phyloP scores from a whole-genome alignment of 2,797 vertebrate species.

The Myotis pilosus region DNA sequence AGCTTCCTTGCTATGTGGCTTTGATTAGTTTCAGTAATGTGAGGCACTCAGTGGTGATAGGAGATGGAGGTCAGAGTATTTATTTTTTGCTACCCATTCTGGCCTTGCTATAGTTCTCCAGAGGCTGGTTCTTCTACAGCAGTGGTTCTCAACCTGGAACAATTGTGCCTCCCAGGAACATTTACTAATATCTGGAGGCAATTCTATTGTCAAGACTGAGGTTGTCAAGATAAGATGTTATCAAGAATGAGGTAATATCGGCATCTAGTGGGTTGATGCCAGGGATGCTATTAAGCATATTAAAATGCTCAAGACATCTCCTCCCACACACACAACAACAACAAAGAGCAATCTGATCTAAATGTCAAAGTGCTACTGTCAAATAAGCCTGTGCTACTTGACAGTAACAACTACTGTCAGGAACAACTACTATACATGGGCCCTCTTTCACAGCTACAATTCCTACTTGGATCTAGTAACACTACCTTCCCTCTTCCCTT shows the following conservation, averaged over 20 bases:
- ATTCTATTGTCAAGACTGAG: background rate
- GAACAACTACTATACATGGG: background rate
- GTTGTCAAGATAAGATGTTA: background rate
- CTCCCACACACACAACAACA: background rate
- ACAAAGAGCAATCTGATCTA: background rate
- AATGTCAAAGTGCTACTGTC: background rate
- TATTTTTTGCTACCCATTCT: background rate
- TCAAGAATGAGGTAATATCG: background rate
- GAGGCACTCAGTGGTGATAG: accelerated
- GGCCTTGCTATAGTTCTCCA: background rate
- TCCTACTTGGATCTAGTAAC: background rate
- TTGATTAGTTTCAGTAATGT: background rate
- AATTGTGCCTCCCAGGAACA: background rate
- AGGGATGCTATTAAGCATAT: background rate
- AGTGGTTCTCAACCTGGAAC: background rate
- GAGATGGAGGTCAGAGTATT: background rate
- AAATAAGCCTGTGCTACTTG: background rate
- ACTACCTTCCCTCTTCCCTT: background rate
- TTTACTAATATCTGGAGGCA: background rate
- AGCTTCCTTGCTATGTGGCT: background rate
- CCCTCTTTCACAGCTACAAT: background rate
- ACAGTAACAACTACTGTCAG: background rate
- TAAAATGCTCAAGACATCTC: background rate
- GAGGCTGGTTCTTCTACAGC: background rate
- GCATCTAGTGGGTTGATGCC: background rate